Evolutionary conservation across 30 jellyfish, hydroid and myxozoan genomes (phyloP).

Genomic region (Cassiopea xamachana): DNA sequence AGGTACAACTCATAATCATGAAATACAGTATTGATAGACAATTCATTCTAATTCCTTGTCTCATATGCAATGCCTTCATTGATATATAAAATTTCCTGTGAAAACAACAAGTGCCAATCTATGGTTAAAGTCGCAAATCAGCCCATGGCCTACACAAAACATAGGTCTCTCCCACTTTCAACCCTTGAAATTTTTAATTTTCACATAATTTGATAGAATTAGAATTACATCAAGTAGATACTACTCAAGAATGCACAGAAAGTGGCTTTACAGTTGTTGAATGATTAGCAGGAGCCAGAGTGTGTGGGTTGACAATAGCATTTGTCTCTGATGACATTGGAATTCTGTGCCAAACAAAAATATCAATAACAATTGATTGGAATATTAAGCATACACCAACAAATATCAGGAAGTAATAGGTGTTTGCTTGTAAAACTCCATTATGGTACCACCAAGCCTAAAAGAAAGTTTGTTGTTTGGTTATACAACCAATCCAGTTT

Average conservation of each 20-base stretch:
- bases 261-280: slow-evolving; percentile 24
- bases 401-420: slow-evolving; percentile 61
- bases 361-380: slow-evolving; percentile 73
- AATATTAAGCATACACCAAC: slow-evolving; percentile 64
- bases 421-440: slow-evolving; percentile 54
- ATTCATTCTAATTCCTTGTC: no score
- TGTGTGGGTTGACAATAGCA: slow-evolving; percentile 40
- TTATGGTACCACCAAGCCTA: slow-evolving; percentile 86
- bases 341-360: slow-evolving; percentile 66
- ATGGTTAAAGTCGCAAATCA: no score
- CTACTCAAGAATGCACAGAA: background rate
- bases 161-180: no score
- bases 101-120: no score
- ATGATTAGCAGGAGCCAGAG: slow-evolving; percentile 46
- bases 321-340: slow-evolving; percentile 27
- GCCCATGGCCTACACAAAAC: no score
- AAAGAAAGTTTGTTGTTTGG: background rate
- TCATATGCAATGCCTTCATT: no score
- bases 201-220: no score
- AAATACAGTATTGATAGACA: no score
- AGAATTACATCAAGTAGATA: background rate
- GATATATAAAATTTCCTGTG: no score
- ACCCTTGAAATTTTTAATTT: no score
- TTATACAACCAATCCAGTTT: no score
- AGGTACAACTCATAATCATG: no score